A percentile compares a stretch with the other conserved stretches of the same genome.
phyloP scores from a whole-genome alignment of 2,888 invertebrate species.

The Agrochola lota region DNA sequence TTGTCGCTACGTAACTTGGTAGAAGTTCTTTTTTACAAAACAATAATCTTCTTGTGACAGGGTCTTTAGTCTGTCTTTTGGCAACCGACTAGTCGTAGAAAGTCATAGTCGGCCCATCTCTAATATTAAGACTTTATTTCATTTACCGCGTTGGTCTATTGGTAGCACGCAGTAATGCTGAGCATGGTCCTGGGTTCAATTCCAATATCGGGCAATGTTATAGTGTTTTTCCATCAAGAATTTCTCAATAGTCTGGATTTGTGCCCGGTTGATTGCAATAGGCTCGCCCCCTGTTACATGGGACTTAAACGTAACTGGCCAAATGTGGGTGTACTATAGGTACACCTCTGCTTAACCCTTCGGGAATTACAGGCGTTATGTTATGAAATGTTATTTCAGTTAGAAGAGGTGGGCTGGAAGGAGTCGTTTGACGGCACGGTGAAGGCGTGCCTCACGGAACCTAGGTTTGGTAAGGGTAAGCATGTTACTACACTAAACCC shows the following conservation, averaged over 20 bases:
- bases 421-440: conserved; percentile 82
- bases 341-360: background rate
- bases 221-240: background rate
- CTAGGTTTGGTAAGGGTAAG: conserved; percentile 77
- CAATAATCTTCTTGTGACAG: too few species aligned
- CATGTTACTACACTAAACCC: conserved; percentile 42
- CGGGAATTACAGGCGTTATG: background rate
- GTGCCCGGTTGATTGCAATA: too few species aligned
- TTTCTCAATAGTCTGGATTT: background rate
- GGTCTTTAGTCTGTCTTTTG: too few species aligned
- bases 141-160: too few species aligned
- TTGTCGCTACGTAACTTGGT: too few species aligned
- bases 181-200: background rate
- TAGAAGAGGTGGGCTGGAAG: conserved; percentile 85
- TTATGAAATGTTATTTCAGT: conserved; percentile 74
- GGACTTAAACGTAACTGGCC: too few species aligned
- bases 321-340: background rate
- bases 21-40: too few species aligned
- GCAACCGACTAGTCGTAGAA: too few species aligned
- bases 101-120: too few species aligned
- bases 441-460: conserved; percentile 79
- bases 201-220: background rate
- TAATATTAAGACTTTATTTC: background rate
- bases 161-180: too few species aligned
- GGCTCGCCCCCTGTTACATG: too few species aligned